A percentile compares a stretch with the other conserved stretches of the same genome.
phyloP scores from a whole-genome alignment of 2,888 invertebrate genomes.

The Himalopsyche kuldschensis region DNA sequence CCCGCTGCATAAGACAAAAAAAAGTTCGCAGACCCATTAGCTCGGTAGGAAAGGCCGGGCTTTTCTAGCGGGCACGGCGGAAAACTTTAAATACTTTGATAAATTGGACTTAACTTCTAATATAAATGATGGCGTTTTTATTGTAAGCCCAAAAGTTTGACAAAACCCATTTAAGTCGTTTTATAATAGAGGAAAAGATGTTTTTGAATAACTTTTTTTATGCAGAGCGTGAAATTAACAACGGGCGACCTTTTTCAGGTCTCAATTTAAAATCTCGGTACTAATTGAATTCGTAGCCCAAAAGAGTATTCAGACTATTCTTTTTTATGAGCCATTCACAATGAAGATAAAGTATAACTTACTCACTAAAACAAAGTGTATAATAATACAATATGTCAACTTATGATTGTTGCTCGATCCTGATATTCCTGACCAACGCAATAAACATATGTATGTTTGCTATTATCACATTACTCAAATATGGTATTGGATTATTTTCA shows the following conservation, averaged over 20 bases:
- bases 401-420: no score
- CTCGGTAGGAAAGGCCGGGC: background rate
- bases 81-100: background rate
- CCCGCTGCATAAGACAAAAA: background rate
- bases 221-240: background rate
- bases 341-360: no score
- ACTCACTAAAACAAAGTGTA: no score
- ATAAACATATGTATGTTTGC: no score
- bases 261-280: no score
- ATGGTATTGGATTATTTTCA: no score
- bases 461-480: no score
- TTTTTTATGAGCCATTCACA: no score
- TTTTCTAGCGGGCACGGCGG: background rate
- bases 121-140: background rate
- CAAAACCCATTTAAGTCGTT: background rate
- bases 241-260: background rate
- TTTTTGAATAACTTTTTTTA: background rate
- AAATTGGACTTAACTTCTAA: background rate
- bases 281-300: no score
- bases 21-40: background rate
- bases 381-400: no score
- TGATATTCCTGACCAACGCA: no score
- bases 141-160: background rate
- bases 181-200: background rate
- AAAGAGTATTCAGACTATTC: no score